These are phyloP conservation scores for Penaeus japonicus DNA, from an alignment of 1,140 invertebrate species.

Conservation along the genomic window DNA sequence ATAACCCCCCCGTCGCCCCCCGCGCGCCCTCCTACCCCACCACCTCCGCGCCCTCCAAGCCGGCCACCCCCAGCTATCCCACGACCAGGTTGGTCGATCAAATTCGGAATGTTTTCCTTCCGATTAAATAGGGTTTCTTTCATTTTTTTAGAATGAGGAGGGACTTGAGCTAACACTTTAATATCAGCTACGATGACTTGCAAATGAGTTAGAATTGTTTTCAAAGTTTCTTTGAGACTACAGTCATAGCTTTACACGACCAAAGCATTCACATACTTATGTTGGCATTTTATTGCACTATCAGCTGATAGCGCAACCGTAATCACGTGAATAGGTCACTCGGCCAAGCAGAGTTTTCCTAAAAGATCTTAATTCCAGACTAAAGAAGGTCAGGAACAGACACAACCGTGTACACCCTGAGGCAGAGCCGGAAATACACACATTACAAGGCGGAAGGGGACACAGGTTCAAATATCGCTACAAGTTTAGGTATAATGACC, in stretches of 20 bases:
- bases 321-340: not conserved
- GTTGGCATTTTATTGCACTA: no score
- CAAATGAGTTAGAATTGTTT: no score
- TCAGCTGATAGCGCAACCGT: no score
- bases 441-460: slow-evolving; percentile 7
- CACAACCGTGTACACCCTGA: slow-evolving; percentile 1
- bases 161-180: no score
- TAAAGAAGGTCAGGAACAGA: slow-evolving; percentile 13
- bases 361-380: slow-evolving; percentile 14
- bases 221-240: no score
- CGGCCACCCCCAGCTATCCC: not conserved
- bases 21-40: not conserved
- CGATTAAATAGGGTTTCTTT: no score
- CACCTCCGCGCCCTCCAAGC: not conserved
- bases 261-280: no score
- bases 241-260: no score
- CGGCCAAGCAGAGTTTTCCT: not conserved
- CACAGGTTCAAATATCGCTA: not conserved
- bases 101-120: no score
- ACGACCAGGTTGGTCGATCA: not conserved
- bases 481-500: slow-evolving; percentile 10
- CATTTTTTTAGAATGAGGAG: no score
- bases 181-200: no score
- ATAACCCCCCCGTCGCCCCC: not conserved
- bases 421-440: slow-evolving; percentile 7